Evolutionary conservation across 2,888 invertebrate species (phyloP).

Genomic region (Drosophila diplacantha): DNA sequence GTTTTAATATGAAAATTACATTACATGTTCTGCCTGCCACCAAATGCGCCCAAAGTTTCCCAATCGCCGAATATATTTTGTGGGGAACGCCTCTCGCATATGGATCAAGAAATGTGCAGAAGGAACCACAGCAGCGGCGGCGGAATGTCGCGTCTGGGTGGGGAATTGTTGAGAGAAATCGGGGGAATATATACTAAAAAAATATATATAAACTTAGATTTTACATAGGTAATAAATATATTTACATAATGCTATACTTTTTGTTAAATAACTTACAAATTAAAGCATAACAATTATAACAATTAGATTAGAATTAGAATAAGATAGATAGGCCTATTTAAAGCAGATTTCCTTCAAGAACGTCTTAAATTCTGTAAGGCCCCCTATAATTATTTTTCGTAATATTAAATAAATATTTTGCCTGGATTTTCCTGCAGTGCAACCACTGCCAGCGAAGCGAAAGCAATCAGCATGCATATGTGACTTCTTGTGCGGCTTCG

Average conservation of each 20-base stretch:
- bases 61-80: conserved; percentile 27
- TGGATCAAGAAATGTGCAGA: conserved; percentile 30
- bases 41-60: conserved; percentile 43
- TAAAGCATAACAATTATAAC: too few relatives aligned
- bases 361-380: not conserved
- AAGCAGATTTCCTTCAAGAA: not conserved
- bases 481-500: conserved; percentile 37
- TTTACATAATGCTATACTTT: not conserved
- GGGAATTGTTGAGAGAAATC: not conserved
- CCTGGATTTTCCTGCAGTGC: not conserved
- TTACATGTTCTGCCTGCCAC: conserved; percentile 30
- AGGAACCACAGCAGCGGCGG: conserved; percentile 23
- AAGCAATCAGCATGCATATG: conserved; percentile 65
- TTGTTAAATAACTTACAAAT: too few relatives aligned
- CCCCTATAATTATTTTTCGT: not conserved
- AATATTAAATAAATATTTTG: too few relatives aligned
- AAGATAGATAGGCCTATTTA: too few relatives aligned
- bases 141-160: conserved; percentile 5
- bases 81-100: conserved; percentile 21
- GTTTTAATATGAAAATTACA: conserved; percentile 39
- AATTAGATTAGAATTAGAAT: too few relatives aligned
- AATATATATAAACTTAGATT: too few relatives aligned
- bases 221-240: not conserved
- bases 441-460: conserved; percentile 15
- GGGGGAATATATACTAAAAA: not conserved